Evolutionary conservation across 30 jellyfish, hydroid and myxozoan species (phyloP).

Genomic region (Chrysaora quinquecirrha): DNA sequence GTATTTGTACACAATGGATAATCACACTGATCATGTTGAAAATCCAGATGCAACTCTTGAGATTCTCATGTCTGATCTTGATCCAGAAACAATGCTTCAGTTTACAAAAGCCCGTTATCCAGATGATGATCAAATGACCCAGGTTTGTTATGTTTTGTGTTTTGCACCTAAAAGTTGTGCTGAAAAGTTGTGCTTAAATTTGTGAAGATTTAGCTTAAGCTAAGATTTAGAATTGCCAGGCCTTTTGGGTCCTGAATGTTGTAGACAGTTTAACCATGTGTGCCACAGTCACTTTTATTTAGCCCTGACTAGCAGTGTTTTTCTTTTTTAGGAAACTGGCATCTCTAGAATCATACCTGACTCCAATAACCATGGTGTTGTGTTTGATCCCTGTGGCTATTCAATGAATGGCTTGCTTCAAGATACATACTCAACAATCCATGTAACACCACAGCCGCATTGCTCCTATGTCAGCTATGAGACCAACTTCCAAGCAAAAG

Average conservation of each 20-base stretch:
- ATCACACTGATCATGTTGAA: slow-evolving; percentile 42
- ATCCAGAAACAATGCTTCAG: slow-evolving; percentile 76
- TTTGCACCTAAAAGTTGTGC: too few species aligned
- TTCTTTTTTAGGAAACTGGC: slow-evolving; percentile 82
- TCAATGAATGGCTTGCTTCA: slow-evolving; percentile 93
- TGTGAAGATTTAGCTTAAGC: too few species aligned
- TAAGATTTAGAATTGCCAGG: too few species aligned
- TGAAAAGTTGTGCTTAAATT: too few species aligned
- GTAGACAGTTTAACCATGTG: too few species aligned
- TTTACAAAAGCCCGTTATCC: slow-evolving; percentile 78
- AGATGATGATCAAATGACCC: slow-evolving; percentile 31
- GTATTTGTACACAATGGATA: slow-evolving; percentile 86
- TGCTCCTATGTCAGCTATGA: slow-evolving; percentile 99
- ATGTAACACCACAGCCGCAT: slow-evolving; percentile 97
- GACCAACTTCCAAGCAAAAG: slow-evolving; percentile 84
- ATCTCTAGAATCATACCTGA: slow-evolving; percentile 85
- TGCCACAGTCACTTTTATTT: too few species aligned
- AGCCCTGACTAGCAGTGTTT: too few species aligned
- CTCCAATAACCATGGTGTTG: slow-evolving; percentile 83
- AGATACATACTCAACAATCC: slow-evolving; percentile 90
- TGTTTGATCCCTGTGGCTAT: slow-evolving; percentile 97
- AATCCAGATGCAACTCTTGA: slow-evolving; percentile 89
- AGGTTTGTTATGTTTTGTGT: too few species aligned
- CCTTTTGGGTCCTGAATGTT: too few species aligned
- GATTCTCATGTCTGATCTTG: slow-evolving; percentile 95